These are phyloP conservation scores for Vireo griseus DNA, from an alignment of 2,797 vertebrate species.

Conservation along the genomic window DNA sequence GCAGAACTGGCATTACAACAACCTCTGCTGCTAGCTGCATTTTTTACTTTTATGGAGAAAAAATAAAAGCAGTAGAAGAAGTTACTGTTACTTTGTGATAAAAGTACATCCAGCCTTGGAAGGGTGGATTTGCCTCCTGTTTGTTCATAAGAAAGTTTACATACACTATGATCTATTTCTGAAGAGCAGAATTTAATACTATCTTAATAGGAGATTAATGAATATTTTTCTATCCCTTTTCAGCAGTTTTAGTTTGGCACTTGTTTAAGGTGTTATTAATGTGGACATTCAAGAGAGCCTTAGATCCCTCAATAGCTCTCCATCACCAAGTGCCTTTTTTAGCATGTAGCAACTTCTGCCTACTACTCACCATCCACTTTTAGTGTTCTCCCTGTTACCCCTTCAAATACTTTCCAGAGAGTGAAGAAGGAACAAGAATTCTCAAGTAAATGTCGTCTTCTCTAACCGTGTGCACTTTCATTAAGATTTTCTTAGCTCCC, in stretches of 20 bases:
- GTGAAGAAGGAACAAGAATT: background rate
- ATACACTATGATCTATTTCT: background rate
- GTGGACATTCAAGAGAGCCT: background rate
- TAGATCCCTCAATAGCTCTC: slow-evolving; percentile 5
- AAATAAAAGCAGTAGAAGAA: background rate
- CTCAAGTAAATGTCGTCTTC: background rate
- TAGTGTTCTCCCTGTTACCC: slow-evolving; percentile 4
- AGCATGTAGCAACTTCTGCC: slow-evolving; percentile 2
- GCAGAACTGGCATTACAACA: slow-evolving; percentile 42
- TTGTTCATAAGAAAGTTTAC: slow-evolving; percentile 3
- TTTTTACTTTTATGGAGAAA: slow-evolving; percentile 30
- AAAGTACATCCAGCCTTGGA: slow-evolving; percentile 23
- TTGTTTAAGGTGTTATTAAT: slow-evolving; percentile 35
- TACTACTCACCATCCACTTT: background rate
- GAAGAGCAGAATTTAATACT: slow-evolving; percentile 39
- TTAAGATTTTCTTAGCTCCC: background rate
- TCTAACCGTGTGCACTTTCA: background rate
- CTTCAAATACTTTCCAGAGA: slow-evolving; percentile 4
- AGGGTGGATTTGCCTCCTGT: background rate
- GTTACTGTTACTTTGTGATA: background rate
- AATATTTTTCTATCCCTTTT: slow-evolving; percentile 22
- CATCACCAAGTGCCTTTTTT: slow-evolving; percentile 25
- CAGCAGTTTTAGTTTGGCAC: slow-evolving; percentile 21
- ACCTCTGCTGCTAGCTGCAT: slow-evolving; percentile 26
- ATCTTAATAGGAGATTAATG: slow-evolving; percentile 22